phyloP scores from a whole-genome alignment of 2,113 vertebrate species.

The Tonatia bakeri region DNA sequence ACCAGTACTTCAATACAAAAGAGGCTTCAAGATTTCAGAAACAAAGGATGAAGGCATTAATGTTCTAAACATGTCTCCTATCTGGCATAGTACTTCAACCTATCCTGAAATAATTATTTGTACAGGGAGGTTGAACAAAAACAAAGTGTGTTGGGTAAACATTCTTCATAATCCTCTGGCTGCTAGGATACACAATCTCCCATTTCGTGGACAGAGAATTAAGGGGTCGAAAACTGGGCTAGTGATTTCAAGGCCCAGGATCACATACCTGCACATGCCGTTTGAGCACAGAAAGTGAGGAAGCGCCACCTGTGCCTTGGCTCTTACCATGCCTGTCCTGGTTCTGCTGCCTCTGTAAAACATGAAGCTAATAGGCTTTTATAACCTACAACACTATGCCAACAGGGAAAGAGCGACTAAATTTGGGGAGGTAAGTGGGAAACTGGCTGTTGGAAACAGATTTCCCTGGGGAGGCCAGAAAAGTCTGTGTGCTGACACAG shows the following conservation, averaged over 20 bases:
- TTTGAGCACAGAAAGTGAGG: not conserved
- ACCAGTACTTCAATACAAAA: not conserved
- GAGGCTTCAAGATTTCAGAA: not conserved
- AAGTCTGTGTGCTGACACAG: not conserved
- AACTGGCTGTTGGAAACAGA: not conserved
- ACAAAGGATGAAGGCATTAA: not conserved
- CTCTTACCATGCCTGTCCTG: not conserved
- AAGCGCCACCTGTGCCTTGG: not conserved
- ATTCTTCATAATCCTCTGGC: not conserved
- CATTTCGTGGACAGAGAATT: not conserved
- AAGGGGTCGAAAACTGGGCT: not conserved
- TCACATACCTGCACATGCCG: not conserved
- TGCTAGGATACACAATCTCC: not conserved
- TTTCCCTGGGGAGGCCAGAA: not conserved
- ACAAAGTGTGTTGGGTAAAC: not conserved
- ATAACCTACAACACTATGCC: not conserved
- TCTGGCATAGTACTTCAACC: not conserved
- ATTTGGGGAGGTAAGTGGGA: not conserved
- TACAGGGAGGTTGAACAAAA: not conserved
- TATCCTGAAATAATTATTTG: not conserved
- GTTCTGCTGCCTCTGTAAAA: not conserved
- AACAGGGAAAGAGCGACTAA: not conserved
- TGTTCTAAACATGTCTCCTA: not conserved
- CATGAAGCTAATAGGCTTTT: not conserved
- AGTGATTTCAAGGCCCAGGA: not conserved